A percentile compares a stretch with the other conserved stretches of the same genome.
Evolutionary conservation across 1,140 invertebrate genomes (phyloP).

Genomic region (Zaprionus gabonicus): DNA sequence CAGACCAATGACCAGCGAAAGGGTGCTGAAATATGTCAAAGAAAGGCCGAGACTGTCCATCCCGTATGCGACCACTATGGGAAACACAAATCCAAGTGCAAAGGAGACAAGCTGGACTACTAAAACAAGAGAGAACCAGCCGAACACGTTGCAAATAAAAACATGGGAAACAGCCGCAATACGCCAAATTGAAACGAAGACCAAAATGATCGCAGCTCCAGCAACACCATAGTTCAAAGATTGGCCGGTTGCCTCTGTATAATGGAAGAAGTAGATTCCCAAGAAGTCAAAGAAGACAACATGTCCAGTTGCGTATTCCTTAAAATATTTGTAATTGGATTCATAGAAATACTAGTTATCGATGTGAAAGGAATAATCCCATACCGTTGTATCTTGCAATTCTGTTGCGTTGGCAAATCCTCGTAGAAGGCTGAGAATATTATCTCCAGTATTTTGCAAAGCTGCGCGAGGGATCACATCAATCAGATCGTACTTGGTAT

Average conservation of each 20-base stretch:
- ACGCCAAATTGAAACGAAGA: constrained; percentile 79
- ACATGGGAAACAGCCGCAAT: constrained; percentile 51
- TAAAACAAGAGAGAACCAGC: constrained; percentile 53
- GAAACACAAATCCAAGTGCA: constrained; percentile 85
- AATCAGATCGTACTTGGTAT: constrained; percentile 92
- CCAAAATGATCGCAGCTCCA: constrained; percentile 78
- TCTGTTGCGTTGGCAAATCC: constrained; percentile 87
- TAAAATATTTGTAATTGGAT: constrained; percentile 57
- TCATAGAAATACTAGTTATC: constrained; percentile 75
- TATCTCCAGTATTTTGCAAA: constrained; percentile 92
- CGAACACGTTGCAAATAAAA: constrained; percentile 35
- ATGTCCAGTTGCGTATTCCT: constrained; percentile 83
- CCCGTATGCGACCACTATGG: constrained; percentile 85
- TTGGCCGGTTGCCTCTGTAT: constrained; percentile 86
- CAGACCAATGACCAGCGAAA: constrained; percentile 86
- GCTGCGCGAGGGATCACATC: constrained; percentile 91
- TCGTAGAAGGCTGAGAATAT: constrained; percentile 89
- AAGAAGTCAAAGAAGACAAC: constrained; percentile 92
- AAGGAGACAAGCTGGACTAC: constrained; percentile 62
- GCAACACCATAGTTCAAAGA: constrained; percentile 86
- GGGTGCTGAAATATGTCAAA: constrained; percentile 89
- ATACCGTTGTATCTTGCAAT: constrained; percentile 86
- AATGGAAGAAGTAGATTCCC: constrained; percentile 88
- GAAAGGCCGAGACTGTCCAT: constrained; percentile 84
- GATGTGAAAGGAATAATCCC: constrained; percentile 72